Percentiles rank a stretch among this genome's conserved stretches.
Evolutionary conservation across 2,888 invertebrate species (phyloP).

Genomic region (Ophioninae sp.): DNA sequence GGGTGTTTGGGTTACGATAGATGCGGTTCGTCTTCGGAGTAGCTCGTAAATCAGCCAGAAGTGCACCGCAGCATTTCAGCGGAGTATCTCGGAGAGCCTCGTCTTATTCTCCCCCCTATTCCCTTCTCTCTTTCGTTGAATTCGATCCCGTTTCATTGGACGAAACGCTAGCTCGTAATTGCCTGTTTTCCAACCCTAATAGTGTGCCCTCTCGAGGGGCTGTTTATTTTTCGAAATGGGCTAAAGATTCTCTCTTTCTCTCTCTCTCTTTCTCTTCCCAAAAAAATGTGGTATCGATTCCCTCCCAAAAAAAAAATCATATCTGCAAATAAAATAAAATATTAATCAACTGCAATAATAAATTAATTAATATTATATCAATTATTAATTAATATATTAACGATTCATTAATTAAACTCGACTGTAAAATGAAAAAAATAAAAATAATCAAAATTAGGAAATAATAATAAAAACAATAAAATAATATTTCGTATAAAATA

Average conservation of each 20-base stretch:
- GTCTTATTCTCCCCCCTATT: constrained; percentile 2
- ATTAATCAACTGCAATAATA: too few species aligned
- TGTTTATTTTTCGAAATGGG: constrained; percentile 57
- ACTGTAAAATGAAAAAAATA: too few species aligned
- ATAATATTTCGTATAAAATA: too few species aligned
- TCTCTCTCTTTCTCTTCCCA: not conserved
- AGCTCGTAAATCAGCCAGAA: constrained; percentile 74
- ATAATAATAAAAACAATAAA: too few species aligned
- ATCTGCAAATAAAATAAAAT: too few species aligned
- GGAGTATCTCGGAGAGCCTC: constrained; percentile 44
- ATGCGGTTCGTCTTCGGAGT: constrained; percentile 7
- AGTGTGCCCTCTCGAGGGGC: constrained; percentile 27
- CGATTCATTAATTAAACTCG: too few species aligned
- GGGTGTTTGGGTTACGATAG: constrained; percentile 75
- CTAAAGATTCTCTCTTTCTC: constrained; percentile 37
- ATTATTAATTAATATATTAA: too few species aligned
- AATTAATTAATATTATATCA: too few species aligned
- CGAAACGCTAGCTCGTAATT: constrained; percentile 34
- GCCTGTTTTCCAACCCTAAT: constrained; percentile 30
- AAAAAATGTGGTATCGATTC: not conserved
- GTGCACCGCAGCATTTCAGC: constrained; percentile 67
- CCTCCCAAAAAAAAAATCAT: too few species aligned
- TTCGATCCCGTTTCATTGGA: not conserved
- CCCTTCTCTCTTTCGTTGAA: constrained; percentile 1
- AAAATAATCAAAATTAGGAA: too few species aligned